phyloP scores from a whole-genome alignment of 2,113 vertebrate genomes.

The Paramisgurnus dabryanus region DNA sequence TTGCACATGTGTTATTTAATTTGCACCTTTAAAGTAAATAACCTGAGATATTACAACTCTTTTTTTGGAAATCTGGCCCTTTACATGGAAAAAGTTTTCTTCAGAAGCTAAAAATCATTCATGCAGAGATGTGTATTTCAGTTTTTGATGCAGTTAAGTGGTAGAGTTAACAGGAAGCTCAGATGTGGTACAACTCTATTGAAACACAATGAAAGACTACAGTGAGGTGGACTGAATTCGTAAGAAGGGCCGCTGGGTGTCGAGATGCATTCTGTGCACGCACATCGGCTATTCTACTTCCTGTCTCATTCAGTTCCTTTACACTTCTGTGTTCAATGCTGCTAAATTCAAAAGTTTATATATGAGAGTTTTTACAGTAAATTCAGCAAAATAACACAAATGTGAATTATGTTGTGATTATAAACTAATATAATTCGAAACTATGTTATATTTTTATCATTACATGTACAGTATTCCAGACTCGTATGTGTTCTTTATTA shows the following conservation, averaged over 20 bases:
- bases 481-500: too few species aligned
- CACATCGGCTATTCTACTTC: constrained; percentile 36
- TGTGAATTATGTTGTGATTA: too few species aligned
- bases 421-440: too few species aligned
- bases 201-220: constrained; percentile 50
- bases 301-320: constrained; percentile 42
- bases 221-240: constrained; percentile 48
- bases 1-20: too few species aligned
- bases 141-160: constrained; percentile 25
- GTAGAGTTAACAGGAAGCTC: constrained; percentile 46
- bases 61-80: too few species aligned
- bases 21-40: too few species aligned
- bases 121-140: constrained; percentile 12
- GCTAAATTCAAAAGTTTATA: background rate
- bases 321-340: constrained; percentile 30
- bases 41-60: too few species aligned
- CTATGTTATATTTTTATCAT: too few species aligned
- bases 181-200: constrained; percentile 49
- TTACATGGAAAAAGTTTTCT: too few species aligned
- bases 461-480: too few species aligned
- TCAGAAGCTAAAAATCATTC: background rate
- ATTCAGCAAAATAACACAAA: too few species aligned
- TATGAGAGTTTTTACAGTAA: too few species aligned
- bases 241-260: constrained; percentile 36
- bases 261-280: constrained; percentile 49